Evolutionary conservation across 64 coral and sea anemone genomes (phyloP), one percentile per base, ranked within the genome.

Genomic region (Montipora capricornis): DNA sequence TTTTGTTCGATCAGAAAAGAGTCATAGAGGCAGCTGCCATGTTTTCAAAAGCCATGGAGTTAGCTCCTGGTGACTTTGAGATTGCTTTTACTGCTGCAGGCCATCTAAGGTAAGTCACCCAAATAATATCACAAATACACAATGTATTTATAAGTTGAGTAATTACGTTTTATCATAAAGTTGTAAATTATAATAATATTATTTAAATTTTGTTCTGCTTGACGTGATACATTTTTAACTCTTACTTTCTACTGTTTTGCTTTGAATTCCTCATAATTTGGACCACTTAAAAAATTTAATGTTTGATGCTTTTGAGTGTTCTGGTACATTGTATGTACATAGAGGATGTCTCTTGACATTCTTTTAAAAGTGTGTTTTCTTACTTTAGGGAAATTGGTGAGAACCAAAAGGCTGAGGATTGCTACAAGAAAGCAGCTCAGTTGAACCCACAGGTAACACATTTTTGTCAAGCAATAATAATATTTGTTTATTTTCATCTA

Each of bases 321-420:
- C 1, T 37, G 29, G 29, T 37, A 37, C 29, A 37, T 37, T 37
- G 29, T 37, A 37, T 37, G 29, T 57, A 57, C 6, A 57, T 57
- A 57, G 11, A 57, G 53, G 53, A 57, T 57, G 53, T 57, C 53
- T 57, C 9, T 14, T 64, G 9, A 1, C 14, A 14, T 64, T 16
- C 60, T 16, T 55, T 5, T 55, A 55, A 55, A 5, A 46, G 76
- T 79, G 14, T 22, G 73, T 74, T 80, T 91, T 52, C 60, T 17
- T 75, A 62, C 87, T 91, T 52, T 48, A 97, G 95, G 48, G 92
- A 97, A 89, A 70, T 93, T 80, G 95, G 92, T 4, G 68, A 91
- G 22, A 82, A 94, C 11, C 44, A 90, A 49, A 88, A 75, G 57
- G 92, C 95, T 20, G 91, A 91, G 61, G 53, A 76, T 69, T 94